Evolutionary conservation across 2,797 vertebrate species (phyloP).

Genomic region (Eleutherodactylus coqui): DNA sequence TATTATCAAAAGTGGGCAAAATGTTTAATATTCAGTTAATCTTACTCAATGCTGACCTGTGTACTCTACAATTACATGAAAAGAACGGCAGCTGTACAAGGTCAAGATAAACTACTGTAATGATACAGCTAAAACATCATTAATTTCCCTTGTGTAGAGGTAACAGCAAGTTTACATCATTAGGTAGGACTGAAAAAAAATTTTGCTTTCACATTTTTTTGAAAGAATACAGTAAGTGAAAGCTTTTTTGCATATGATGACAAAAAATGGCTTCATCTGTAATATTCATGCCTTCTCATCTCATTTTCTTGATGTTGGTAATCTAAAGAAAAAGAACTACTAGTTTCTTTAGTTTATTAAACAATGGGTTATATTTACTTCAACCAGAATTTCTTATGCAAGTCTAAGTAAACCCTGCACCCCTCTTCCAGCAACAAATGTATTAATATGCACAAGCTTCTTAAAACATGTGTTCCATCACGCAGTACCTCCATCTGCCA

Average conservation of each 20-base stretch:
- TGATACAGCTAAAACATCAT: not conserved
- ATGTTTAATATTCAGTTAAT: not conserved
- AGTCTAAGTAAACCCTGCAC: not conserved
- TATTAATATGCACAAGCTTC: too few relatives aligned
- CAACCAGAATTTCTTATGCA: not conserved
- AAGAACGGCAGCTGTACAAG: not conserved
- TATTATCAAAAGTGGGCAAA: not conserved
- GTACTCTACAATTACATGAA: not conserved
- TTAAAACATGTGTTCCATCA: too few relatives aligned
- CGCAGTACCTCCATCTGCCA: too few relatives aligned
- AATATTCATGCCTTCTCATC: not conserved
- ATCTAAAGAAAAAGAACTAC: not conserved
- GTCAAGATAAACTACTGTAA: not conserved
- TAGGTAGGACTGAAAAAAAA: not conserved
- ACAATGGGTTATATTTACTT: not conserved
- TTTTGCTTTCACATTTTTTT: not conserved
- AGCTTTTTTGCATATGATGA: not conserved
- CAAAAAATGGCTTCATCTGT: not conserved
- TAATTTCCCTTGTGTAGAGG: slow-evolving; percentile 13
- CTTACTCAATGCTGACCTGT: not conserved
- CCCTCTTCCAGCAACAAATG: too few relatives aligned
- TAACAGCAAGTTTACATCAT: not conserved
- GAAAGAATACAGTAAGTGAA: not conserved
- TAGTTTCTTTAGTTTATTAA: not conserved
- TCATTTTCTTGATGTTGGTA: not conserved